Base-by-base conservation (phyloP, 2,113 vertebrate genomes). In the Zapus hudsonius region DNA sequence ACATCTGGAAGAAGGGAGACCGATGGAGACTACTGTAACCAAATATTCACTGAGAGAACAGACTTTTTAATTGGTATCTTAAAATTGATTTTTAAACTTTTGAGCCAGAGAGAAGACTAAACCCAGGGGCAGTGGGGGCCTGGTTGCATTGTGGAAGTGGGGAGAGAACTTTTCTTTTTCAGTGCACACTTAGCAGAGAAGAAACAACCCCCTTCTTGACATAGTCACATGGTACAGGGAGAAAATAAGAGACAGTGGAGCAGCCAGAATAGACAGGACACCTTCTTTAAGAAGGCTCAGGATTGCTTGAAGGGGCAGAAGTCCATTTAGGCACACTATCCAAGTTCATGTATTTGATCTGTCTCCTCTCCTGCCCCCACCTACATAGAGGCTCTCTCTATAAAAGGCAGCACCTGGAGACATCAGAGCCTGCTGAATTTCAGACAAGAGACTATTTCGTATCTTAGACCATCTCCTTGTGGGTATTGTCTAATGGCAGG, bases 1-100 rank as follows among this genome's bases (percentile, higher is more conserved):
- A 89, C 88, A 96, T 92, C 93, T 94, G 92, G 74, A 90, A 88
- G 85, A 79, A 38, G n/a, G 36, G 52, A 63, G 61, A 61, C 44
- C 15, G 80, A 82, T 73, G 87, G 64, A 89, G 89, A 95, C 89
- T 89, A 85, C 95, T 90, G 91, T 89, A 96, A 95, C 94, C 59
- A 87, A 90, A 94, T 92, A 84, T 6, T 10, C 87, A 76, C 64
- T 1, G 15, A 72, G 93, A 95, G 80, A 94, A 84, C 78, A 59
- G 40, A n/a, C 67, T 86, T 95, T 94, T 91, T 52, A 96, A 85
- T 89, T 95, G 89, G 73, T 67, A 59, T 94, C 90, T 94, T 90
- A 40, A 90, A 96, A 95, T 85, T 78, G 78, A 91, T 84, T 76
- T 80, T 75, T 42, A 84, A 90, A 89, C 59, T 66, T 33, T 81